Evolutionary conservation across 2,113 vertebrate genomes (phyloP).

Genomic region (Sialia sialis): DNA sequence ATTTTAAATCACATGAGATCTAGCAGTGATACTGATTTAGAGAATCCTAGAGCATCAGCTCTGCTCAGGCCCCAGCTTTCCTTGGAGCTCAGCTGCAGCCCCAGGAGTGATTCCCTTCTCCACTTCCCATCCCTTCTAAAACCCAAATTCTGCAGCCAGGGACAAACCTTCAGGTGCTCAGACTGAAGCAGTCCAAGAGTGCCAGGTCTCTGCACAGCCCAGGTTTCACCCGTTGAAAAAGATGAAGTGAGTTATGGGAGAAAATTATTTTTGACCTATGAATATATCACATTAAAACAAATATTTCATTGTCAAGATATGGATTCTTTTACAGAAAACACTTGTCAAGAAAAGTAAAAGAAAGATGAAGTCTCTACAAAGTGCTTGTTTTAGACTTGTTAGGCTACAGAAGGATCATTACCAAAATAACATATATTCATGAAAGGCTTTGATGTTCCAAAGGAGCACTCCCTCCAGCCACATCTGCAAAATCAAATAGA

Average conservation of each 20-base stretch:
- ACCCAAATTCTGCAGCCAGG: too few relatives aligned
- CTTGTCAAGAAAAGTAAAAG: background rate
- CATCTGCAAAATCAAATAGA: background rate
- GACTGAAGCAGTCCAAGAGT: background rate
- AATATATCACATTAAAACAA: background rate
- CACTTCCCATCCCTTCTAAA: background rate
- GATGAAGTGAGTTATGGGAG: background rate
- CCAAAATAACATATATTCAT: background rate
- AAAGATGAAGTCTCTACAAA: background rate
- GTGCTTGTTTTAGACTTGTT: background rate
- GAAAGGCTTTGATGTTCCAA: slow-evolving; percentile 16
- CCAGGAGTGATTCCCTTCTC: background rate
- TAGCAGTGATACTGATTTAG: background rate
- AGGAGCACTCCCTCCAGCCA: background rate
- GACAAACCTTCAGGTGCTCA: background rate
- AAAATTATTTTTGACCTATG: background rate
- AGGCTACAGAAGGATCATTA: background rate
- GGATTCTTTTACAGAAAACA: background rate
- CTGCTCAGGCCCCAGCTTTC: background rate
- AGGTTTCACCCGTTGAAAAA: background rate
- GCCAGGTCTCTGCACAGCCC: rapidly evolving
- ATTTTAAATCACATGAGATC: background rate
- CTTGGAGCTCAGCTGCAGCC: rapidly evolving
- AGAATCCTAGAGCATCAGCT: background rate
- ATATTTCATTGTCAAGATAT: background rate